Evolutionary conservation across 2,888 invertebrate genomes (phyloP).

Genomic region (Temnothorax ravouxi): DNA sequence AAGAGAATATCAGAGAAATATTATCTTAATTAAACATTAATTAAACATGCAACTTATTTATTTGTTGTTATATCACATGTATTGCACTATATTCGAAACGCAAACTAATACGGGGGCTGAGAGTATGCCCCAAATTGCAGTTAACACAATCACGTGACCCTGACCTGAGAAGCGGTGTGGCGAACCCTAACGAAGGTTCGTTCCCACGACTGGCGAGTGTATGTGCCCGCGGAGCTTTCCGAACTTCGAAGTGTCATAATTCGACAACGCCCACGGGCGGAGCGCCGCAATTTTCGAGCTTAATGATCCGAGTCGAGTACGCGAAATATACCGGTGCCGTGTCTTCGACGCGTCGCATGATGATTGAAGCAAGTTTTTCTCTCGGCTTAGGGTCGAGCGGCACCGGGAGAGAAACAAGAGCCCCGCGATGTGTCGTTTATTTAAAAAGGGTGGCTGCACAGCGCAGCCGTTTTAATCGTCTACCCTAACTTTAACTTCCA

Average conservation of each 20-base stretch:
- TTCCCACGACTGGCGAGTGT: slow-evolving; percentile 16
- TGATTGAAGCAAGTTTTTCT: slow-evolving; percentile 25
- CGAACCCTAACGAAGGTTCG: slow-evolving; percentile 25
- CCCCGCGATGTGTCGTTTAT: neutral
- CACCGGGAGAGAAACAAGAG: neutral
- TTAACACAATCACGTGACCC: slow-evolving; percentile 15
- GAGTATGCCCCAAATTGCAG: neutral
- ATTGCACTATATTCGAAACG: neutral
- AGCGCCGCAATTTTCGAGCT: slow-evolving; percentile 30
- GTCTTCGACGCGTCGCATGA: slow-evolving; percentile 5
- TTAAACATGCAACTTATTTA: too few species aligned
- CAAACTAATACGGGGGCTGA: neutral
- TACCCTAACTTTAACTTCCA: slow-evolving; percentile 18
- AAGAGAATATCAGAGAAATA: neutral
- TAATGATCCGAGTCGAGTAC: slow-evolving; percentile 58
- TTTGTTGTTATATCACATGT: neutral
- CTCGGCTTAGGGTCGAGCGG: neutral
- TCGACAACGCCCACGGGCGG: slow-evolving; percentile 40
- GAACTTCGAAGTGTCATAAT: slow-evolving; percentile 40
- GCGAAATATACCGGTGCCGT: neutral
- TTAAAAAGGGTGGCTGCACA: slow-evolving; percentile 14
- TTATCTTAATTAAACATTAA: too few species aligned
- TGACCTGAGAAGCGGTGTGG: slow-evolving; percentile 3
- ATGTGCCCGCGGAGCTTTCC: neutral
- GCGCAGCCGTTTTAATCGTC: slow-evolving; percentile 38